A percentile compares a stretch with the other conserved stretches of the same genome.
Evolutionary conservation across 2,888 invertebrate species (phyloP).

Genomic region (Alviniconcha strummeri): DNA sequence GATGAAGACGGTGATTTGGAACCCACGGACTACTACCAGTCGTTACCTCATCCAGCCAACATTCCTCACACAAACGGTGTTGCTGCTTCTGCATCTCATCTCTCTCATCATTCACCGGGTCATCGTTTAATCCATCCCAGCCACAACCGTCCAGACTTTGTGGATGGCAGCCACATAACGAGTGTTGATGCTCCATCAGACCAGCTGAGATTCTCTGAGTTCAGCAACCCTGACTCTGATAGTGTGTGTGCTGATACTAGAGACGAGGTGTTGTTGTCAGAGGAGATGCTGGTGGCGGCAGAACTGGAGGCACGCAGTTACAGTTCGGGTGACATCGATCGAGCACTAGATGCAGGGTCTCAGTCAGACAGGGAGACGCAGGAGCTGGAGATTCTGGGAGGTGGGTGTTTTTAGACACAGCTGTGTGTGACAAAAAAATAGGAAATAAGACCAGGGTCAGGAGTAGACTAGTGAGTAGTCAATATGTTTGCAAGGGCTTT

Average conservation of each 20-base stretch:
- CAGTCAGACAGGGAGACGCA: conserved; percentile 34
- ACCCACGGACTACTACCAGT: not conserved
- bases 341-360: not conserved
- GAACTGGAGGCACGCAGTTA: conserved; percentile 18
- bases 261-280: conserved; percentile 22
- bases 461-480: too few species aligned
- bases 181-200: not conserved
- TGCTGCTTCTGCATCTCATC: conserved; percentile 11
- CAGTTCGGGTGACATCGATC: not conserved
- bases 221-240: not conserved
- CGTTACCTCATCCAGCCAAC: not conserved
- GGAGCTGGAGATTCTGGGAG: conserved; percentile 46
- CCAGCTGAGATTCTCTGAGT: not conserved
- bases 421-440: too few species aligned
- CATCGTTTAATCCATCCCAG: not conserved
- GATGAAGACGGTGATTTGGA: conserved; percentile 32
- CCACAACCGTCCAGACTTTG: conserved; percentile 8
- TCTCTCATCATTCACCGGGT: not conserved
- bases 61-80: not conserved
- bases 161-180: not conserved
- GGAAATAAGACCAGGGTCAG: too few species aligned
- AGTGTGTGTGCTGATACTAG: not conserved
- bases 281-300: conserved; percentile 20
- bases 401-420: conserved; percentile 24
- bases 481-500: too few species aligned